A percentile compares a stretch with the other conserved stretches of the same genome.
Evolutionary conservation across 1,140 invertebrate species (phyloP).

Genomic region (Notospermus geniculatus): DNA sequence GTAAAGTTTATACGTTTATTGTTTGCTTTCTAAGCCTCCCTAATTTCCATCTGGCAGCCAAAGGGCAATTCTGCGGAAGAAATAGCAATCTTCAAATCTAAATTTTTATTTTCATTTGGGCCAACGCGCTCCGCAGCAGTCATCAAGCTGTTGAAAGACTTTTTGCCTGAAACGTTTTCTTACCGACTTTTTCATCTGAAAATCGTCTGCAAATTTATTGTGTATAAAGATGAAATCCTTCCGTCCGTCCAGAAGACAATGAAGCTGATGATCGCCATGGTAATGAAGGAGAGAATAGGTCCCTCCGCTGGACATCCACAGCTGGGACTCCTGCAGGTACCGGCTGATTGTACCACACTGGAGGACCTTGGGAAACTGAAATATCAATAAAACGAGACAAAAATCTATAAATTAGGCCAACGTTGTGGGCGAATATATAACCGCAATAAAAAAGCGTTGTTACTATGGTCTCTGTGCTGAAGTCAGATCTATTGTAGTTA

Average conservation of each 20-base stretch:
- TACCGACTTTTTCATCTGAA: conserved; percentile 42
- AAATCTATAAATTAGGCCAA: not conserved
- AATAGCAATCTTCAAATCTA: too few relatives aligned
- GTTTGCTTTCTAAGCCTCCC: too few relatives aligned
- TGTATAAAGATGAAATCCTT: conserved; percentile 54
- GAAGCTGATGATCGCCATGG: conserved; percentile 51
- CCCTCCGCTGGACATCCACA: conserved; percentile 54
- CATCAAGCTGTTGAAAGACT: too few relatives aligned
- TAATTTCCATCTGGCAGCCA: too few relatives aligned
- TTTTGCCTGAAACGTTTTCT: too few relatives aligned
- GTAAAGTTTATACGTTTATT: too few relatives aligned
- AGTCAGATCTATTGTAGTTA: too few relatives aligned
- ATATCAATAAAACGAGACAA: not conserved
- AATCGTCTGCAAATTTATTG: conserved; percentile 35
- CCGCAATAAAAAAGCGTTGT: not conserved
- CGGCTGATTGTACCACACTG: conserved; percentile 43
- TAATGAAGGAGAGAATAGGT: conserved; percentile 48
- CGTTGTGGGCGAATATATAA: not conserved
- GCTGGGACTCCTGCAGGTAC: conserved; percentile 42
- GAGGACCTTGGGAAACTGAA: conserved; percentile 41
- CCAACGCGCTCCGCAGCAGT: too few relatives aligned
- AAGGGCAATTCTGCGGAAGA: too few relatives aligned
- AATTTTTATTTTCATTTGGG: too few relatives aligned
- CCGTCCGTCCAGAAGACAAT: conserved; percentile 52
- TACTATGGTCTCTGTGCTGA: too few relatives aligned